Evolutionary conservation across 2,797 vertebrate species (phyloP).

Genomic region (Rhincodon typus): DNA sequence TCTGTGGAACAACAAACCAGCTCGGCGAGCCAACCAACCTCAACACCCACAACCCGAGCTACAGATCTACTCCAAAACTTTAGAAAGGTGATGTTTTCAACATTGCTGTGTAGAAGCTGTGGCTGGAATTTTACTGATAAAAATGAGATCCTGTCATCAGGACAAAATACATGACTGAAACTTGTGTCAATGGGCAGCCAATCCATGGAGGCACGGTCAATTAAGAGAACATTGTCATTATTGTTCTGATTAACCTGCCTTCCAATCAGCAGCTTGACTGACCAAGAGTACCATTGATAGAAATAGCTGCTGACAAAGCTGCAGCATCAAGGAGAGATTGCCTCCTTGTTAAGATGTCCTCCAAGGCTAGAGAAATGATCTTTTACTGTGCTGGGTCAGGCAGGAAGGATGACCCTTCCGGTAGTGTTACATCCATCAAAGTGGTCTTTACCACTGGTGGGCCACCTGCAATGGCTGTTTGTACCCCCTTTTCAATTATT

Average conservation of each 20-base stretch:
- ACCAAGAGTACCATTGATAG: background rate
- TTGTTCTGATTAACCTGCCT: background rate
- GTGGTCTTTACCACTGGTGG: background rate
- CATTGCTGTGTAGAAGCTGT: background rate
- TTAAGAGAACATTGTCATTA: background rate
- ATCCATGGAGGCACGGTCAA: background rate
- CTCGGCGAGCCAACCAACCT: no score
- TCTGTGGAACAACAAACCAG: no score
- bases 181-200: no score
- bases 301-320: no score
- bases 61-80: no score
- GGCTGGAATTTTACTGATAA: background rate
- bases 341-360: background rate
- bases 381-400: background rate
- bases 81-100: background rate
- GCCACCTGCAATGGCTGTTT: no score
- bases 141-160: background rate
- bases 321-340: background rate
- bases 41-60: no score
- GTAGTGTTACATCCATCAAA: background rate
- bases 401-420: background rate
- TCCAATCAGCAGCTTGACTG: background rate
- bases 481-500: no score
- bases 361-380: background rate
- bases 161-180: background rate